These are phyloP conservation scores for Anthopleura sola DNA, from an alignment of 64 coral and sea anemone species.

Conservation along the genomic window DNA sequence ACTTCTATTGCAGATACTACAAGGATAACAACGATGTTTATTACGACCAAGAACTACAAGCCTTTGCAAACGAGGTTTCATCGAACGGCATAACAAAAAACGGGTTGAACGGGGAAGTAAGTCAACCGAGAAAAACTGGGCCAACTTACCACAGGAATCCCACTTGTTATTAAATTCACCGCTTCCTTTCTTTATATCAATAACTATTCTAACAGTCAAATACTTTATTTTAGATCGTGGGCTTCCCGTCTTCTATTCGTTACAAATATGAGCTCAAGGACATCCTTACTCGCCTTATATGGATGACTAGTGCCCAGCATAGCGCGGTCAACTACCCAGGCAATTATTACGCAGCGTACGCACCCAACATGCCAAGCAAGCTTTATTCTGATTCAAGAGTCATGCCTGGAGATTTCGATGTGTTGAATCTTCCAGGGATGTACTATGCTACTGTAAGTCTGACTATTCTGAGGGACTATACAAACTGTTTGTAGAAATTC, in stretches of 20 bases:
- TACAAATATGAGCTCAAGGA: slow-evolving; percentile 31
- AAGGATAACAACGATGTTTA: slow-evolving; percentile 15
- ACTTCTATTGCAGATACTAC: slow-evolving; percentile 47
- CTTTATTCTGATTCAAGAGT: slow-evolving; percentile 72
- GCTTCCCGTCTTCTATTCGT: slow-evolving; percentile 53
- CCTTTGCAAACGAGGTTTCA: slow-evolving; percentile 73
- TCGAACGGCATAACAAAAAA: neutral
- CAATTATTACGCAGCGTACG: slow-evolving; percentile 68
- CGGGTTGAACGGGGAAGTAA: neutral
- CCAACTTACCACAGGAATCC: neutral
- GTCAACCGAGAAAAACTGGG: neutral
- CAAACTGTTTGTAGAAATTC: no score
- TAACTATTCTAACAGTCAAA: neutral
- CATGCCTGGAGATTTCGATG: slow-evolving; percentile 37
- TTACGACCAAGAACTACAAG: slow-evolving; percentile 68
- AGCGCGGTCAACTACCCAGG: slow-evolving; percentile 81
- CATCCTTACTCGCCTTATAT: slow-evolving; percentile 69
- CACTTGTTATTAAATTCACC: no score
- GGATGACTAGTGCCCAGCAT: slow-evolving; percentile 78
- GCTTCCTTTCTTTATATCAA: neutral
- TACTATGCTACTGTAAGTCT: slow-evolving; percentile 1
- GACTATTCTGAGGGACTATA: no score
- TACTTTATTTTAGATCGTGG: slow-evolving; percentile 43
- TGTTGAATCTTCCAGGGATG: neutral
- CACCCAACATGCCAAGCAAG: slow-evolving; percentile 88